A percentile compares a stretch with the other conserved stretches of the same genome.
Conservation (phyloP, 1,140 invertebrate species). For the Procambarus clarkii region DNA sequence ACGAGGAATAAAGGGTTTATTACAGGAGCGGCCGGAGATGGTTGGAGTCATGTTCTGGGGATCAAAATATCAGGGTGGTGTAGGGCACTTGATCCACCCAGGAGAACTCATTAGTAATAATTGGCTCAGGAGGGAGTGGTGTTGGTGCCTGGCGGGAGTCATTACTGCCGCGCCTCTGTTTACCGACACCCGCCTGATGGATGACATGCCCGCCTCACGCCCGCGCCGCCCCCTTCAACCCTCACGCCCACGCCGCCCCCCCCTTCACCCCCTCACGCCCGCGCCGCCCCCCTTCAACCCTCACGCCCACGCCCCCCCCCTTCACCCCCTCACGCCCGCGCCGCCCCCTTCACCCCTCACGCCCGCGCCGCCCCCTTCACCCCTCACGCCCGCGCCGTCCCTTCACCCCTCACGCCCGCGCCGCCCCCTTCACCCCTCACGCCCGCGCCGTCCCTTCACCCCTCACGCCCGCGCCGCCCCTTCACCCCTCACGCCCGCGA, state of each 20-base stretch:
- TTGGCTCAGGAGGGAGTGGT: constrained; percentile 25
- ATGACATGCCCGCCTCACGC: neutral
- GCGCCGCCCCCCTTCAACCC: neutral
- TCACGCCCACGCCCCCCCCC: neutral
- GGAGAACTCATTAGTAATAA: constrained; percentile 44
- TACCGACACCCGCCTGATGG: constrained; percentile 24
- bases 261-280: neutral
- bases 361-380: neutral
- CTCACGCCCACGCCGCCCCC: neutral
- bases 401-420: neutral
- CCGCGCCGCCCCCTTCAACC: neutral
- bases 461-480: neutral
- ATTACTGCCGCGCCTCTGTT: constrained; percentile 28
- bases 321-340: neutral
- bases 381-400: too few relatives aligned
- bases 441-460: neutral
- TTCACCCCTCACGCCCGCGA: neutral
- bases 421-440: neutral
- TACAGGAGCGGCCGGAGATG: neutral
- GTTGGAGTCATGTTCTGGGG: neutral
- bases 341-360: too few relatives aligned
- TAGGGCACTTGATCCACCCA: constrained; percentile 12
- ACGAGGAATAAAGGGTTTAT: neutral
- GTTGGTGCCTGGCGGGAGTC: neutral
- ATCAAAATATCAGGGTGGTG: constrained; percentile 23